phyloP scores from a whole-genome alignment of 1,140 invertebrate species.

The Drosophila busckii region DNA sequence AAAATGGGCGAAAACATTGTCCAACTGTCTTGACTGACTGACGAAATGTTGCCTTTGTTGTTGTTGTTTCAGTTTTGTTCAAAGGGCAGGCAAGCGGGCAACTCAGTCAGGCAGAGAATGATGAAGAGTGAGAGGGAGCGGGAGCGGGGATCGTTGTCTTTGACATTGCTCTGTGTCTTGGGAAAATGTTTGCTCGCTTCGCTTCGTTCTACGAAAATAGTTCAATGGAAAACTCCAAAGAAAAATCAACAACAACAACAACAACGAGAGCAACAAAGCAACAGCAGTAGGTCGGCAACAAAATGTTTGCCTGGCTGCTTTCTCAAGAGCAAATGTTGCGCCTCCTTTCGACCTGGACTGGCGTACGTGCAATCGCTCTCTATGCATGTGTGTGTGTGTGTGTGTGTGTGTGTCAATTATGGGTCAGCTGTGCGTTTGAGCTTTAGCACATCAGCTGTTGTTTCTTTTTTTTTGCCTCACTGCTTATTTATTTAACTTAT shows the following conservation, averaged over 20 bases:
- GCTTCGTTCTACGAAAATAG: conserved; percentile 53
- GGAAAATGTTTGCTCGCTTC: conserved; percentile 55
- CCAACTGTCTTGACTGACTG: conserved; percentile 37
- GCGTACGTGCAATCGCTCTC: conserved; percentile 19
- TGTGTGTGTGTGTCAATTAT: conserved; percentile 49
- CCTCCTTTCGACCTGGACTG: conserved; percentile 16
- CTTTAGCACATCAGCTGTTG: conserved; percentile 8
- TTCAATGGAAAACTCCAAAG: conserved; percentile 69
- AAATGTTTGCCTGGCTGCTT: conserved; percentile 30
- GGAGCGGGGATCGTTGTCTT: conserved; percentile 49
- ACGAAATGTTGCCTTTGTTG: conserved; percentile 28
- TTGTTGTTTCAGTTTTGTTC: conserved; percentile 16
- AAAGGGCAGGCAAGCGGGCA: conserved; percentile 3
- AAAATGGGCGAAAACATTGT: conserved; percentile 59
- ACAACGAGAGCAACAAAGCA: conserved; percentile 41
- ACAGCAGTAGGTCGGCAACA: conserved; percentile 62
- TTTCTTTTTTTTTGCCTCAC: conserved; percentile 10
- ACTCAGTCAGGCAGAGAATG: not conserved
- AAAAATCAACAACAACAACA: conserved; percentile 16
- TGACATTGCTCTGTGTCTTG: conserved; percentile 42
- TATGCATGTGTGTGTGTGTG: conserved; percentile 9
- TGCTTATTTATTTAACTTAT: conserved; percentile 5
- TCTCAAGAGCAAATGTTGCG: conserved; percentile 35
- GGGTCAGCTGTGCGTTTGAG: conserved; percentile 73
- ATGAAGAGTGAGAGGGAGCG: not conserved